phyloP scores from a whole-genome alignment of 2,797 vertebrate species.

The Siniperca undulata region DNA sequence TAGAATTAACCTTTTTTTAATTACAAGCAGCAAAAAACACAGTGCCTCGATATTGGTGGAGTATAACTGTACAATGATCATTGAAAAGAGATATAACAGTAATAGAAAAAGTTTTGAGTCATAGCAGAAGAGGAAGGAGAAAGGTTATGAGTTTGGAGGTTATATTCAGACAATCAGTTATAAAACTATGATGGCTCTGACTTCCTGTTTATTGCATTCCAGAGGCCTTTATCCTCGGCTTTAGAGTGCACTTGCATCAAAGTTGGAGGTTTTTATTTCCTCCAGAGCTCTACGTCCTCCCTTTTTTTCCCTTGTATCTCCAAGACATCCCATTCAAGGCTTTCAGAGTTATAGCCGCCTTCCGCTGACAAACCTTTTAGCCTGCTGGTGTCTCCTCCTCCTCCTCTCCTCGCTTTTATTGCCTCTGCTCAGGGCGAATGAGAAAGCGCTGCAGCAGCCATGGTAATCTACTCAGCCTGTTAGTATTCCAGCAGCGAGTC shows the following conservation, averaged over 20 bases:
- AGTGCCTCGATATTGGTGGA: neutral
- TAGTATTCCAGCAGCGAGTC: conserved; percentile 70
- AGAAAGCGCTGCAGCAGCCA: conserved; percentile 47
- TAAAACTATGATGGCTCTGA: conserved; percentile 31
- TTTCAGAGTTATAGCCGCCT: conserved; percentile 70
- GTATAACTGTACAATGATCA: neutral
- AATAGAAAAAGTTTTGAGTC: conserved; percentile 14
- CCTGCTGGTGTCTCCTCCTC: conserved; percentile 13
- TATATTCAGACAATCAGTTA: conserved; percentile 33
- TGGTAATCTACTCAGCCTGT: conserved; percentile 69
- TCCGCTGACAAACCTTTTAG: conserved; percentile 64
- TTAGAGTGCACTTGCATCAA: conserved; percentile 32
- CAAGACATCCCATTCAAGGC: conserved; percentile 55
- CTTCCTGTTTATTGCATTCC: conserved; percentile 38
- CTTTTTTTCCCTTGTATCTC: conserved; percentile 38
- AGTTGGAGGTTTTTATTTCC: conserved; percentile 62
- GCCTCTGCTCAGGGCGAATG: conserved; percentile 63
- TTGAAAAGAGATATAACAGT: neutral
- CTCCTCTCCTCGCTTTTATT: conserved; percentile 67
- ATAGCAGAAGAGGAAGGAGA: neutral
- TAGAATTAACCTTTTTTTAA: neutral
- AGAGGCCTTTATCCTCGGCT: conserved; percentile 35
- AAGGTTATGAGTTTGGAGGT: conserved; percentile 4
- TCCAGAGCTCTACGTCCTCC: conserved; percentile 17
- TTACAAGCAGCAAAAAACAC: too few relatives aligned